phyloP scores from a whole-genome alignment of 2,888 invertebrate genomes.

The Lamproptera curius region DNA sequence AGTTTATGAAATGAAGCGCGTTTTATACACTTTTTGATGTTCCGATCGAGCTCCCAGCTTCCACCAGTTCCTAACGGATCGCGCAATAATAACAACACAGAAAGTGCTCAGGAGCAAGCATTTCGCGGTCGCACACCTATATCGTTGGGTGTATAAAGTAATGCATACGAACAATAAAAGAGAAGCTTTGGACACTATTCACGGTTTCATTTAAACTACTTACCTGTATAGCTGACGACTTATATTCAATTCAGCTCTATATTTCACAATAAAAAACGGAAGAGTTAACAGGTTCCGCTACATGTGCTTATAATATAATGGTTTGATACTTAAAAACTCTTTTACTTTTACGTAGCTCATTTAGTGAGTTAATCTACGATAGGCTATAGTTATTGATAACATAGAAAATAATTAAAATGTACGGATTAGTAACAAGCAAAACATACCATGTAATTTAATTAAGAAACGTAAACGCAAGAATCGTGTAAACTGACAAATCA shows the following conservation, averaged over 20 bases:
- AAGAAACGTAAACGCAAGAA: neutral
- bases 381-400: no score
- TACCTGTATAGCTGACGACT: no score
- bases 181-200: neutral
- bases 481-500: constrained; percentile 1
- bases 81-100: constrained; percentile 58
- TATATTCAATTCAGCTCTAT: no score
- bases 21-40: constrained; percentile 71
- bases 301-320: no score
- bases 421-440: no score
- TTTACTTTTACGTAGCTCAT: no score
- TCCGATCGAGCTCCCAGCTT: constrained; percentile 62
- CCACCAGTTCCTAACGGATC: constrained; percentile 58
- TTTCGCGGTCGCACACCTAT: neutral
- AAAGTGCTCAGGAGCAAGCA: constrained; percentile 38
- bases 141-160: neutral
- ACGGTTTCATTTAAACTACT: neutral
- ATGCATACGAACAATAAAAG: neutral
- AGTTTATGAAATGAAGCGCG: constrained; percentile 70
- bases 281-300: no score
- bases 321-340: no score
- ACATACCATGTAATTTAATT: no score
- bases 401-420: no score
- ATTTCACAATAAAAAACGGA: no score
- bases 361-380: no score